These are phyloP conservation scores for Drosophila quadrilineata DNA, from an alignment of 1,140 invertebrate genomes.

Conservation along the genomic window DNA sequence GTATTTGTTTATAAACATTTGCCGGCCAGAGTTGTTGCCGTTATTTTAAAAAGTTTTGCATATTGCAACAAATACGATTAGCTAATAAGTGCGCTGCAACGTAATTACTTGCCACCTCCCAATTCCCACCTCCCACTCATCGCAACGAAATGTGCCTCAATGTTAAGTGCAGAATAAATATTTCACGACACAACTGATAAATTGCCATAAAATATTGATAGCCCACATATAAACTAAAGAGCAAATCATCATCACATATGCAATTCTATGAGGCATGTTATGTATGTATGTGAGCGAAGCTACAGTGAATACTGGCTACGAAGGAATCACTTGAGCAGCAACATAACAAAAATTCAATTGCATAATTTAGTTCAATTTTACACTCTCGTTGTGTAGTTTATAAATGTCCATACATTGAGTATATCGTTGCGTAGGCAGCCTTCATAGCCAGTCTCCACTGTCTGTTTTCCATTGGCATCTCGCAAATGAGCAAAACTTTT, in stretches of 20 bases:
- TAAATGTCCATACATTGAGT: no score
- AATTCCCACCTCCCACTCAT: not conserved
- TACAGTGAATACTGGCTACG: no score
- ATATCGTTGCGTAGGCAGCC: no score
- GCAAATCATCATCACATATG: no score
- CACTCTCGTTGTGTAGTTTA: no score
- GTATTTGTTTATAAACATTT: conserved; percentile 40
- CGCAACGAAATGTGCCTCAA: not conserved
- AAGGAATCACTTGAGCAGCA: no score
- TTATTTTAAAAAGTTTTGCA: not conserved
- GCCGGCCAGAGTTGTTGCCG: not conserved
- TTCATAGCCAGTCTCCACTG: not conserved
- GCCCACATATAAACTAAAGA: not conserved
- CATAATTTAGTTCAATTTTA: no score
- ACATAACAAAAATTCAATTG: no score
- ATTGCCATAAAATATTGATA: conserved; percentile 9
- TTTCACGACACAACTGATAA: conserved; percentile 12
- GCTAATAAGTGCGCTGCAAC: not conserved
- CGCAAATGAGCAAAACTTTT: not conserved
- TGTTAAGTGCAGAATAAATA: conserved; percentile 12
- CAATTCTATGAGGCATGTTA: no score
- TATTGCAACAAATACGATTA: not conserved
- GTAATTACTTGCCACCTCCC: not conserved
- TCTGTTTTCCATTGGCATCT: conserved; percentile 1
- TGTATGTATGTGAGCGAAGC: no score